Evolutionary conservation across 1,140 invertebrate genomes (phyloP).

Genomic region (Dryas iulia): DNA sequence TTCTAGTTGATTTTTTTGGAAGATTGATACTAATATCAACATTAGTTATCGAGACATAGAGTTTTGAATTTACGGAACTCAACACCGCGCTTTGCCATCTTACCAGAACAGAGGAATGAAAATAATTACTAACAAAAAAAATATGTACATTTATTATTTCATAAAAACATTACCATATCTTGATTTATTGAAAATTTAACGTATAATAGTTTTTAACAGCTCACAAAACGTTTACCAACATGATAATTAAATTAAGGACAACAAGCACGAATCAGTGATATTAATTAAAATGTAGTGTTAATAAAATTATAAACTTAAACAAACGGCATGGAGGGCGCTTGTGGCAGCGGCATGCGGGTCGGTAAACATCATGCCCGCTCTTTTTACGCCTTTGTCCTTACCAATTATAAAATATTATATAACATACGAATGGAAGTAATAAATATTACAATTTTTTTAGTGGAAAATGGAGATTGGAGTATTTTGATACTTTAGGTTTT

Average conservation of each 20-base stretch:
- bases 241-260: constrained; percentile 13
- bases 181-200: too few relatives aligned
- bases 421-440: constrained; percentile 29
- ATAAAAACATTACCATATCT: too few relatives aligned
- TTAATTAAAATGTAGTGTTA: constrained; percentile 48
- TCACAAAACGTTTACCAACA: constrained; percentile 3
- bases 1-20: too few relatives aligned
- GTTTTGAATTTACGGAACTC: too few relatives aligned
- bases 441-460: constrained; percentile 4
- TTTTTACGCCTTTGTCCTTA: constrained; percentile 47
- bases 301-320: constrained; percentile 45
- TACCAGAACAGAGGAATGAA: too few relatives aligned
- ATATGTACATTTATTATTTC: too few relatives aligned
- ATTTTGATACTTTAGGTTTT: too few relatives aligned
- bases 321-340: constrained; percentile 40
- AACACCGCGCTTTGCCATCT: too few relatives aligned
- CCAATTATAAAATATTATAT: constrained; percentile 29
- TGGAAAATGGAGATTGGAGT: too few relatives aligned
- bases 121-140: too few relatives aligned
- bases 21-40: too few relatives aligned
- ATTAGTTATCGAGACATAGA: too few relatives aligned
- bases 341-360: constrained; percentile 51
- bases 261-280: constrained; percentile 25
- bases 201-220: neutral
- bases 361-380: constrained; percentile 50